These are phyloP conservation scores for Gortyna flavago DNA, from an alignment of 2,888 invertebrate species.

Conservation along the genomic window DNA sequence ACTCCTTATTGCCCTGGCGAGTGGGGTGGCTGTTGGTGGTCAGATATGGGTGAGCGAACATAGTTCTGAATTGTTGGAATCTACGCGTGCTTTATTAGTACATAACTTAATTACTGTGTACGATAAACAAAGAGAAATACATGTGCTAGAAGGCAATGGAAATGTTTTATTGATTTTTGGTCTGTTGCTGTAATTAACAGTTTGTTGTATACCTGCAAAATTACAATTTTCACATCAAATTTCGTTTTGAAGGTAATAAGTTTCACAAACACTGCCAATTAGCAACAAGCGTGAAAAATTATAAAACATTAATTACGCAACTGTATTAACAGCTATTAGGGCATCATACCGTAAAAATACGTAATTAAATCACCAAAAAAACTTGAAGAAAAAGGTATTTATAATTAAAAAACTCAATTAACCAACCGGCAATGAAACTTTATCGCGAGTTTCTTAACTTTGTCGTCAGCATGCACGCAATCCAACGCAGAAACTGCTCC, in stretches of 20 bases:
- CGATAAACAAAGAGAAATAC: background rate
- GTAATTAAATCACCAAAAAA: constrained; percentile 46
- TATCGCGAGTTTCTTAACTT: constrained; percentile 79
- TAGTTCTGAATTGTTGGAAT: constrained; percentile 28
- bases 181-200: background rate
- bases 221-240: background rate
- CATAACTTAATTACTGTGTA: constrained; percentile 4
- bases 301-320: constrained; percentile 31
- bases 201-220: background rate
- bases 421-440: constrained; percentile 79
- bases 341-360: constrained; percentile 40
- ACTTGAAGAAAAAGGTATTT: constrained; percentile 60
- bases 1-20: constrained; percentile 46
- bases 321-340: constrained; percentile 38
- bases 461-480: constrained; percentile 83
- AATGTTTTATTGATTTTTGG: background rate
- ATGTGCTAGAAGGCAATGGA: background rate
- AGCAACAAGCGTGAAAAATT: constrained; percentile 21
- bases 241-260: background rate
- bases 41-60: constrained; percentile 26
- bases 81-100: background rate
- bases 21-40: constrained; percentile 45
- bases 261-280: constrained; percentile 17
- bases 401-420: constrained; percentile 81
- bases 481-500: constrained; percentile 79